Conservation (phyloP, 2,113 vertebrate species). For the Acanthochromis polyacanthus region DNA sequence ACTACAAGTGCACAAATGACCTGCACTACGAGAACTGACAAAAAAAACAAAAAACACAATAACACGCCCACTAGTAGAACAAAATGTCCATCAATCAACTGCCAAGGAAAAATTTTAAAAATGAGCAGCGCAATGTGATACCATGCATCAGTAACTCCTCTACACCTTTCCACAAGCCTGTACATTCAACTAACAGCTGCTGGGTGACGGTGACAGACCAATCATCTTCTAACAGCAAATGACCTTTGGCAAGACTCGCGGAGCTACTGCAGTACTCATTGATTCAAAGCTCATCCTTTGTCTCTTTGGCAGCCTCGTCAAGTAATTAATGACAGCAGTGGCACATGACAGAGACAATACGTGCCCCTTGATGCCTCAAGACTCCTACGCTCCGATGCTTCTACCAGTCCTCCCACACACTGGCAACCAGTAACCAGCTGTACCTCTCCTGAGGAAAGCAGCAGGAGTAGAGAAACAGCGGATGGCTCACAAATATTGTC, state of each 20-base stretch:
- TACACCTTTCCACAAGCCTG: neutral
- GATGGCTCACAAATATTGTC: conserved; percentile 9
- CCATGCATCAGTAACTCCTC: neutral
- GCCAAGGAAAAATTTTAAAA: neutral
- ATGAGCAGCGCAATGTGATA: neutral
- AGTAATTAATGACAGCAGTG: conserved; percentile 48
- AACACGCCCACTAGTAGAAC: neutral
- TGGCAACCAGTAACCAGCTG: conserved; percentile 41
- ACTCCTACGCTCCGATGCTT: conserved; percentile 49
- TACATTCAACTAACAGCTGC: neutral
- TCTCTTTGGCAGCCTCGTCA: conserved; percentile 32
- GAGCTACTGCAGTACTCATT: conserved; percentile 2
- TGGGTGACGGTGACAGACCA: conserved; percentile 1
- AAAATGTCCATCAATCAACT: neutral
- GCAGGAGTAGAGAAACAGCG: conserved; percentile 14
- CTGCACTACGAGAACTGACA: neutral
- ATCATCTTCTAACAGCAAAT: conserved; percentile 28
- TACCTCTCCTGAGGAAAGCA: conserved; percentile 19
- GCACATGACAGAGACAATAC: conserved; percentile 51
- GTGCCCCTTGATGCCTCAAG: conserved; percentile 35
- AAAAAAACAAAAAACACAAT: neutral
- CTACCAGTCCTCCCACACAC: conserved; percentile 32
- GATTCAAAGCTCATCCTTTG: conserved; percentile 19
- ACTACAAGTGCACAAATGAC: neutral
- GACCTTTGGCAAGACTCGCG: conserved; percentile 8